Evolutionary conservation across 2,888 invertebrate genomes (phyloP).

Genomic region (Himalopsyche anomala): DNA sequence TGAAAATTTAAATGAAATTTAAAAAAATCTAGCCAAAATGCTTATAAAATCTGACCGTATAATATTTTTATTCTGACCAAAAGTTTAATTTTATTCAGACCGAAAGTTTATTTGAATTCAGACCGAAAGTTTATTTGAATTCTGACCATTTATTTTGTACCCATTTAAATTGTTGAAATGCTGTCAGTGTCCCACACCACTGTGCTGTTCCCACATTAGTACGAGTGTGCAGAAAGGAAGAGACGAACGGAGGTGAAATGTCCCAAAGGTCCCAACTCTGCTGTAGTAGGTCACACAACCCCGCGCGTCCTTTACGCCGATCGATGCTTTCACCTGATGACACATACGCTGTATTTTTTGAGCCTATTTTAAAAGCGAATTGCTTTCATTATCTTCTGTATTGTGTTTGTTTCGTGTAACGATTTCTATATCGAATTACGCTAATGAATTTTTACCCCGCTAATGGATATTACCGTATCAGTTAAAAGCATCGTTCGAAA

Average conservation of each 20-base stretch:
- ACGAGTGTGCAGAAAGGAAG: neutral
- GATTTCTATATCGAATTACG: conserved; percentile 1
- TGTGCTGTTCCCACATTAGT: no score
- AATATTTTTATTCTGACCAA: no score
- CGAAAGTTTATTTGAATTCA: no score
- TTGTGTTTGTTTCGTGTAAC: conserved; percentile 3
- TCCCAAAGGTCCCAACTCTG: conserved; percentile 24
- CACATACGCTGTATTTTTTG: neutral
- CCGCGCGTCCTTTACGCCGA: neutral
- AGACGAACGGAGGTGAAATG: neutral
- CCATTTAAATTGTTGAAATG: no score
- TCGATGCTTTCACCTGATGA: conserved; percentile 31
- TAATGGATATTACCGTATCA: conserved; percentile 31
- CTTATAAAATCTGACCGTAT: no score
- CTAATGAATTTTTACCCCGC: neutral
- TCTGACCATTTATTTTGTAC: no score
- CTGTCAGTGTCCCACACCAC: no score
- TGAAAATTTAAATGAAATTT: no score
- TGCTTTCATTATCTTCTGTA: neutral
- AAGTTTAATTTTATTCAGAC: no score
- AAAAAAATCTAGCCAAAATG: no score
- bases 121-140: no score
- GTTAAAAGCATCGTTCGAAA: conserved; percentile 17
- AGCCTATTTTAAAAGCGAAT: neutral
- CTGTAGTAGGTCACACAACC: conserved; percentile 18